phyloP scores from a whole-genome alignment of 2,797 vertebrate species.

The Nannoperca australis region DNA sequence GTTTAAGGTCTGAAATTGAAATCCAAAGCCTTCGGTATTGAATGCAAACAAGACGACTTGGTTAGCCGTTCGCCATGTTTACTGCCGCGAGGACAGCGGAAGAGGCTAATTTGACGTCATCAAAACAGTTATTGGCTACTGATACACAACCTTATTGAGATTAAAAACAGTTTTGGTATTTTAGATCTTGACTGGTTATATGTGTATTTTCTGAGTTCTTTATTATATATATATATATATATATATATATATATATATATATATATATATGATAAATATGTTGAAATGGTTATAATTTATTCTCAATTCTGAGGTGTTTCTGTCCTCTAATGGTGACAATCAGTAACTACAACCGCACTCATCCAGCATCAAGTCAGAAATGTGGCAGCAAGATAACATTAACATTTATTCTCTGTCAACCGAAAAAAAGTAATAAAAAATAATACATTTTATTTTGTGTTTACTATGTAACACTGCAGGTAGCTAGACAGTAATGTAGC shows the following conservation, averaged over 20 bases:
- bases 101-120: constrained; percentile 28
- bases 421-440: no score
- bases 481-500: no score
- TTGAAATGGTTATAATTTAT: no score
- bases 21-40: constrained; percentile 8
- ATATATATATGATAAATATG: neutral
- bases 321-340: neutral
- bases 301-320: neutral
- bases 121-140: neutral
- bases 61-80: constrained; percentile 71
- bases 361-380: no score
- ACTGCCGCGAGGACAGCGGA: constrained; percentile 61
- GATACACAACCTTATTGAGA: neutral
- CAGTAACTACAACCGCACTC: neutral
- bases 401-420: no score
- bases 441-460: no score
- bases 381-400: no score
- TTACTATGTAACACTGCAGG: no score
- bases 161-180: neutral
- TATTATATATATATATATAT: neutral
- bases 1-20: neutral
- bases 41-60: neutral
- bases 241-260: no score
- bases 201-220: neutral
- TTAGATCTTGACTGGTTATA: neutral